Evolutionary conservation across 1,140 invertebrate genomes (phyloP), one percentile per base, ranked within the genome.

Genomic region (Drosophila sucinea): DNA sequence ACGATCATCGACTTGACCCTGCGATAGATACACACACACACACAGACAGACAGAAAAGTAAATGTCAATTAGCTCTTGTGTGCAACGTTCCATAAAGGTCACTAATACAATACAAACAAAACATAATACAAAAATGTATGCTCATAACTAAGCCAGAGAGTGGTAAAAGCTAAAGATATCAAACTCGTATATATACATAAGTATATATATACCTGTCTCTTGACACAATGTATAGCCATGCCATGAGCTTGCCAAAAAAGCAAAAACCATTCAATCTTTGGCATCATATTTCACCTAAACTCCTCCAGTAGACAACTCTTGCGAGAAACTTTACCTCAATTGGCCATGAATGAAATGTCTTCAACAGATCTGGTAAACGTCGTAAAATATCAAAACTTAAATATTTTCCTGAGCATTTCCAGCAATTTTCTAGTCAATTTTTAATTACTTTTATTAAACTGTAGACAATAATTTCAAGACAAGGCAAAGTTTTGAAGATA

Each of bases 1-100:
- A 84, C 94, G 94, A 91, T 96, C 95, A 78, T 96, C 95, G 63
- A 96, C 91, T 93, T 96, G 95, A 61, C 94, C 89, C 91, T 92
- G 63, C 58, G 63, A 35, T 17, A 30, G 58, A 32, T 60, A 47
- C 33, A 38, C 7, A 54, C 6, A 51, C 17, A 60, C 33, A 33
- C 44, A 57, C 2, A 73, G 35, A 66, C 38, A 61, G 23, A 44
- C 27, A 66, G 64, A 58, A 64, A 51, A 69, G 73, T 77, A 74
- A 87, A 68, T 75, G 67, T 83, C 79, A 80, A 70, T 76, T 73
- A 51, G 41, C 61, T 80, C 70, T 79, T 64, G 61, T 69, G 65
- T 71, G 67, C 40, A 69, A 55, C 62, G 62, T 79, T 76, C 32
- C 67, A 62, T 65, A 73, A 68, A 83, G 73, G 73, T 77, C 77